Evolutionary conservation across 2,113 vertebrate species (phyloP).

Genomic region (Anoura caudifer): DNA sequence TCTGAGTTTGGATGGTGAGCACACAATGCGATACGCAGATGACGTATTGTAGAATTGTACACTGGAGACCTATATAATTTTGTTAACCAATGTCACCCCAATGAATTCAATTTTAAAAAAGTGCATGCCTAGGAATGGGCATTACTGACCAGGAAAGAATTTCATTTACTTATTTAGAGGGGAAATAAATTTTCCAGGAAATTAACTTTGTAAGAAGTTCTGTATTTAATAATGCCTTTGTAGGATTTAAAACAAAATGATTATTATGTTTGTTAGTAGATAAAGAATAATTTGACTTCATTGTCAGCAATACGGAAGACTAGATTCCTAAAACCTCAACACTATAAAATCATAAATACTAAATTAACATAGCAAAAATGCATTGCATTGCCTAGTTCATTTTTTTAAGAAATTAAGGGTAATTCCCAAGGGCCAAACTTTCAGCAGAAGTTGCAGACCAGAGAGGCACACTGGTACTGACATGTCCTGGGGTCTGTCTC

Average conservation of each 20-base stretch:
- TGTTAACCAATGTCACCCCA: neutral
- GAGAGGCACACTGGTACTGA: neutral
- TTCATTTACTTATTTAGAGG: neutral
- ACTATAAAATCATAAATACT: neutral
- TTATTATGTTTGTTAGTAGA: neutral
- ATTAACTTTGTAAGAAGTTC: neutral
- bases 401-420: neutral
- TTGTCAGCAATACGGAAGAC: neutral
- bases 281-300: neutral
- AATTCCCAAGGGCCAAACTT: neutral
- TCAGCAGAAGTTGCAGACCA: neutral
- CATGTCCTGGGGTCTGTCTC: no score
- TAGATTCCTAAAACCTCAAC: neutral
- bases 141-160: neutral
- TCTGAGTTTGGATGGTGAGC: neutral
- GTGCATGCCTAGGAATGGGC: neutral
- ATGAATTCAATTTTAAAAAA: neutral
- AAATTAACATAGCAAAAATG: neutral
- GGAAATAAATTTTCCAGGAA: neutral
- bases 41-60: neutral
- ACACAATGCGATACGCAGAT: neutral
- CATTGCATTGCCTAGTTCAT: neutral
- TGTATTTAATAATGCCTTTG: neutral
- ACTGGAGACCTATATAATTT: neutral
- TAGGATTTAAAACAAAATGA: neutral